These are phyloP conservation scores for Agonopterix alstromeriana DNA, from an alignment of 2,888 invertebrate genomes.

Conservation along the genomic window DNA sequence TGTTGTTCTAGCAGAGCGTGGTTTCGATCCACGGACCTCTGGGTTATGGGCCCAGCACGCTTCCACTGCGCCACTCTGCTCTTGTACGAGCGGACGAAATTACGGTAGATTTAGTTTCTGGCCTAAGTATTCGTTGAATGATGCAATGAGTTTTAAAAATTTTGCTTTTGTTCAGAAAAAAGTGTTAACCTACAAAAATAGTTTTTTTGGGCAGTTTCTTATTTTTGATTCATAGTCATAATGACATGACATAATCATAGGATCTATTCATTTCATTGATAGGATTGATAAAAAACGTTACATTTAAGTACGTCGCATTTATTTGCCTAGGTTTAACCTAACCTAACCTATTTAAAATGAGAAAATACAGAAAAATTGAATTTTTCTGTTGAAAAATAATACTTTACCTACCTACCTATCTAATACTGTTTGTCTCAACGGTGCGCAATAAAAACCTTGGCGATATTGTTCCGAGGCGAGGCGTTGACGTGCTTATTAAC, in stretches of 20 bases:
- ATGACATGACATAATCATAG: too few species aligned
- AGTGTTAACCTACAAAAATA: too few species aligned
- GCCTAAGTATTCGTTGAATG: too few species aligned
- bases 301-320: too few species aligned
- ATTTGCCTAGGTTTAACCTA: too few species aligned
- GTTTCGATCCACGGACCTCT: conserved; percentile 94
- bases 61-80: conserved; percentile 88
- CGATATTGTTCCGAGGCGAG: conserved; percentile 53
- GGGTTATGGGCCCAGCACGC: conserved; percentile 90
- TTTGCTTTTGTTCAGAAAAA: too few species aligned
- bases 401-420: conserved; percentile 5
- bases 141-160: too few species aligned
- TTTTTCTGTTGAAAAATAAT: not conserved
- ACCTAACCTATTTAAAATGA: too few species aligned
- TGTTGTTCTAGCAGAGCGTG: conserved; percentile 83
- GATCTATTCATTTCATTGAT: too few species aligned
- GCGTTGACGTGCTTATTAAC: conserved; percentile 69
- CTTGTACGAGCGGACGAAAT: conserved; percentile 14
- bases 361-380: not conserved
- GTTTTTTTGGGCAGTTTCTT: too few species aligned
- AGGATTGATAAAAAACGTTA: too few species aligned
- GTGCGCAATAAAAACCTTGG: conserved; percentile 37
- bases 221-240: too few species aligned
- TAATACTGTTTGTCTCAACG: conserved; percentile 15
- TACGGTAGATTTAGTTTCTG: conserved; percentile 5